Conservation (phyloP, 2,888 invertebrate genomes). For the Sinodicranocentrus sp. region DNA sequence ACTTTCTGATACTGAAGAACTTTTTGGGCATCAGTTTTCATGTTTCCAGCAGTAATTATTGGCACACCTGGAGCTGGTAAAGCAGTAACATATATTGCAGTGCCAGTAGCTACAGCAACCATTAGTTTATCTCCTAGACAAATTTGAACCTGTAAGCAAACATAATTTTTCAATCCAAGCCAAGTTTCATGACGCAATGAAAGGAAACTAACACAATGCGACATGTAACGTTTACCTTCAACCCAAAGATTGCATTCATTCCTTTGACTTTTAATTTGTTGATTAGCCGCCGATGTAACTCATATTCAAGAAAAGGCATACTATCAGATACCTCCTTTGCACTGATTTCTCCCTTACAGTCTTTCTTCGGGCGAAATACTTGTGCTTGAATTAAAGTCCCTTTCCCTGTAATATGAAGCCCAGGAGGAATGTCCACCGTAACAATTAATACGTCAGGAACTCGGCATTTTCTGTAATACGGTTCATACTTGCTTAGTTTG, state of each 20-base stretch:
- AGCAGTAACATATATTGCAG: slow-evolving; percentile 88
- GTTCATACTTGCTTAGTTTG: neutral
- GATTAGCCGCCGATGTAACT: slow-evolving; percentile 92
- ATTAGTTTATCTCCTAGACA: slow-evolving; percentile 93
- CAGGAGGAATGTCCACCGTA: slow-evolving; percentile 91
- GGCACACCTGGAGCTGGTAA: slow-evolving; percentile 88
- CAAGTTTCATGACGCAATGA: neutral
- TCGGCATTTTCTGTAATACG: slow-evolving; percentile 84
- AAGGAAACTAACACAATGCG: too few species aligned
- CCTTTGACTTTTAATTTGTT: slow-evolving; percentile 95
- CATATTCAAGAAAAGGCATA: slow-evolving; percentile 96
- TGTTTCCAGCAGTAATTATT: slow-evolving; percentile 84
- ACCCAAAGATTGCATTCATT: slow-evolving; percentile 95
- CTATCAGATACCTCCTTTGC: slow-evolving; percentile 97
- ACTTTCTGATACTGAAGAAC: slow-evolving; percentile 85
- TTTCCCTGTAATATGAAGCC: slow-evolving; percentile 86
- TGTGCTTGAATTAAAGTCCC: slow-evolving; percentile 86
- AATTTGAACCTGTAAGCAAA: slow-evolving; percentile 82
- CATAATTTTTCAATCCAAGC: neutral
- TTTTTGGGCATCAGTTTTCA: slow-evolving; percentile 84
- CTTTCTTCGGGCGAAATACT: slow-evolving; percentile 87
- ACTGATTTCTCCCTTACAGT: slow-evolving; percentile 89
- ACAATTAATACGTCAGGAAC: slow-evolving; percentile 95
- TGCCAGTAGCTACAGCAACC: slow-evolving; percentile 92
- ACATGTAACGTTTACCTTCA: slow-evolving; percentile 85